A percentile compares a stretch with the other conserved stretches of the same genome.
phyloP scores from a whole-genome alignment of 2,113 vertebrate genomes.

The Corydoras sp. region DNA sequence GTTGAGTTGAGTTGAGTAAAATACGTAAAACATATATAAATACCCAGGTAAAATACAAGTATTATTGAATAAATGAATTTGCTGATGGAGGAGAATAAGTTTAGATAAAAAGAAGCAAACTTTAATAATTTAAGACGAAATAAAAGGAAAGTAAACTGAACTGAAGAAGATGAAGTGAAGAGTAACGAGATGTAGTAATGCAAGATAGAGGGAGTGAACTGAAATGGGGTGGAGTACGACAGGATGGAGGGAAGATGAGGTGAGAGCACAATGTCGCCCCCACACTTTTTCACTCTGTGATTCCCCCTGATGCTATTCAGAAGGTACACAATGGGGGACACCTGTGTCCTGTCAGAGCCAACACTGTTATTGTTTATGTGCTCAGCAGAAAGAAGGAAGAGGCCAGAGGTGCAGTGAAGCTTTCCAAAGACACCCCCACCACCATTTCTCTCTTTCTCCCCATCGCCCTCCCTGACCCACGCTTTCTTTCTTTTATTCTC shows the following conservation, averaged over 20 bases:
- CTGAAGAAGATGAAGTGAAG: neutral
- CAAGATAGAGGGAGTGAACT: neutral
- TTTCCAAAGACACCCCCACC: constrained; percentile 30
- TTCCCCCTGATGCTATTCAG: constrained; percentile 55
- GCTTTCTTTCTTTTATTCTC: neutral
- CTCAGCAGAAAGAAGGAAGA: constrained; percentile 51
- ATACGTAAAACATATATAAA: too few species aligned
- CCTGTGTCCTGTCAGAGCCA: constrained; percentile 70
- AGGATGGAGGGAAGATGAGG: constrained; percentile 35
- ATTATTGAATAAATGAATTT: too few species aligned
- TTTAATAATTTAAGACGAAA: neutral
- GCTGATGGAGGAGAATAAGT: neutral
- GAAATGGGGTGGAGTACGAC: constrained; percentile 19
- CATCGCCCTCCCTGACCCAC: constrained; percentile 26
- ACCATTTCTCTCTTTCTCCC: constrained; percentile 17
- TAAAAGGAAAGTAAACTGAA: neutral
- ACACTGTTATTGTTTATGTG: constrained; percentile 70
- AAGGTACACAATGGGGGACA: constrained; percentile 66
- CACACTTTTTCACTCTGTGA: neutral
- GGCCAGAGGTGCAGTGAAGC: constrained; percentile 62
- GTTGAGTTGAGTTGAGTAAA: too few species aligned
- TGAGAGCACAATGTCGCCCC: constrained; percentile 23
- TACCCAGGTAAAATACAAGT: too few species aligned
- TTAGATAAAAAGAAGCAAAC: neutral
- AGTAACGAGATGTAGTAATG: neutral